Conservation (phyloP, 2,797 vertebrate genomes). For the Alca torda region DNA sequence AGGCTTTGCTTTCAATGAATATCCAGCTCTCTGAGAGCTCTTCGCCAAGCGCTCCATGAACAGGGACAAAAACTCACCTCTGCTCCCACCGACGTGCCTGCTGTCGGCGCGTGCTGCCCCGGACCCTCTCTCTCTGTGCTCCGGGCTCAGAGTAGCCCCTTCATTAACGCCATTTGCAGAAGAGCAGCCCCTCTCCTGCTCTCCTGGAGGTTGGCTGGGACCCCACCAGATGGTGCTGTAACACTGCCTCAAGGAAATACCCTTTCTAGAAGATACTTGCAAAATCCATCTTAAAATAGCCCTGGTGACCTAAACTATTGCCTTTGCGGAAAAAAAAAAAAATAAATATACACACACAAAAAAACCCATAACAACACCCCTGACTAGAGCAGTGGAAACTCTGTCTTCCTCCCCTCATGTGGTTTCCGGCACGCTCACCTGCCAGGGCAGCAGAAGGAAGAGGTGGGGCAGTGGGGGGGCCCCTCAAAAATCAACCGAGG, state of each 20-base stretch:
- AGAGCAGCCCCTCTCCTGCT: not conserved
- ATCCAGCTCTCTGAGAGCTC: not conserved
- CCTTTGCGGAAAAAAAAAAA: not conserved
- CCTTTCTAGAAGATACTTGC: not conserved
- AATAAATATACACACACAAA: not conserved
- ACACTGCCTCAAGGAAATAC: not conserved
- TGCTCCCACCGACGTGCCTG: fast-evolving
- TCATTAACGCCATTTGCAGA: fast-evolving
- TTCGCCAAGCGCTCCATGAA: fast-evolving
- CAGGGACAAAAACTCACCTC: fast-evolving
- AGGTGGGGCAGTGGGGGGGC: not conserved
- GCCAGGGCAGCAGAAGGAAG: not conserved
- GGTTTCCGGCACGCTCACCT: not conserved
- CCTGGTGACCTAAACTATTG: not conserved
- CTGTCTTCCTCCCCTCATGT: not conserved
- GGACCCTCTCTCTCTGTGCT: not conserved
- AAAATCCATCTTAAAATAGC: not conserved
- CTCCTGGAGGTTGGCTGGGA: not conserved
- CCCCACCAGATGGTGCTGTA: not conserved
- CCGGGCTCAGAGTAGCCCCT: not conserved
- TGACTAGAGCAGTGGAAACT: not conserved
- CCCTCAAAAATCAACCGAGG: not conserved
- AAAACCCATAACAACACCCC: not conserved
- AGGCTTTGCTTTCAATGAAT: fast-evolving
- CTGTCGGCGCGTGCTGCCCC: too few species aligned